These are phyloP conservation scores for Bombycilla garrulus DNA, from an alignment of 2,113 vertebrate species.

Conservation along the genomic window DNA sequence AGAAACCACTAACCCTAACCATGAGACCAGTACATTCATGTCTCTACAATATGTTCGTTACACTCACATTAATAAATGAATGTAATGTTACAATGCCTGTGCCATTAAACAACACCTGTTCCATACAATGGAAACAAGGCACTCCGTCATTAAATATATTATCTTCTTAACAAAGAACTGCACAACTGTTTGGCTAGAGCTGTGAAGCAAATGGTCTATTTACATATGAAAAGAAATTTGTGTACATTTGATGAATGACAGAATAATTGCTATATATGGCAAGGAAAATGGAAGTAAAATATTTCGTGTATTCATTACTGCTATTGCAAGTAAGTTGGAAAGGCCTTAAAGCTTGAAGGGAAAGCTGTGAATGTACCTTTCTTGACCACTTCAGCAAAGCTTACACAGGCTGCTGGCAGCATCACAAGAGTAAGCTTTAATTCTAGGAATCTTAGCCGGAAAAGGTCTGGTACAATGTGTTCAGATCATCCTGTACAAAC, in stretches of 20 bases:
- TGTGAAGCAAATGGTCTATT: constrained; percentile 45
- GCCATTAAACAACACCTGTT: constrained; percentile 34
- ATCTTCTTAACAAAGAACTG: constrained; percentile 40
- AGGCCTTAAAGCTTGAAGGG: neutral
- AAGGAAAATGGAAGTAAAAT: constrained; percentile 11
- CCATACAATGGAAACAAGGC: constrained; percentile 14
- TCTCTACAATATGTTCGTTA: neutral
- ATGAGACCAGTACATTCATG: neutral
- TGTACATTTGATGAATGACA: constrained; percentile 7
- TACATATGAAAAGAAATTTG: constrained; percentile 42
- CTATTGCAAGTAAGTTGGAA: neutral
- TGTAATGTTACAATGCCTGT: constrained; percentile 6
- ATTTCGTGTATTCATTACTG: neutral
- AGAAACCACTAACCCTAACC: constrained; percentile 23
- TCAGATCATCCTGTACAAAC: neutral
- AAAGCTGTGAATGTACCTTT: neutral
- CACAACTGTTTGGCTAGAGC: constrained; percentile 47
- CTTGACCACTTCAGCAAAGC: neutral
- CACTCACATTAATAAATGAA: neutral
- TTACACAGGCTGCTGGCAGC: neutral
- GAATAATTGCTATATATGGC: constrained; percentile 16
- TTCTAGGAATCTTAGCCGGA: neutral
- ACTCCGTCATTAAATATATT: constrained; percentile 6
- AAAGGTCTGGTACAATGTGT: neutral
- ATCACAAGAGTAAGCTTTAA: neutral